Conservation (phyloP, 2,797 vertebrate species). For the Sparidentex hasta region DNA sequence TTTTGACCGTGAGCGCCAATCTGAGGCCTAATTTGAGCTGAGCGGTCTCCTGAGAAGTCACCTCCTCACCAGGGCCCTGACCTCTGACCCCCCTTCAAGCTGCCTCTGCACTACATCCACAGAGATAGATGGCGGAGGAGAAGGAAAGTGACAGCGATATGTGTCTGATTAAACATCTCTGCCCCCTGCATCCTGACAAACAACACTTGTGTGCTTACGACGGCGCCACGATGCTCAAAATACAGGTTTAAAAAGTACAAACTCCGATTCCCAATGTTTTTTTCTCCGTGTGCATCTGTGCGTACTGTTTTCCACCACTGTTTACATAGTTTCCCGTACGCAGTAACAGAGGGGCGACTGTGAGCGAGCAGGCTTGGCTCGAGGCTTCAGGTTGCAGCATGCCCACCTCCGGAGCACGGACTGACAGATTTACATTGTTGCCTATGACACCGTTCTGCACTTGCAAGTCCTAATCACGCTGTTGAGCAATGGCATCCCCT, state of each 20-base stretch:
- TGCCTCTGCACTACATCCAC: constrained; percentile 74
- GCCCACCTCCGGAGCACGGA: constrained; percentile 63
- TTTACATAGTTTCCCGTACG: constrained; percentile 59
- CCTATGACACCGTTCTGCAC: constrained; percentile 70
- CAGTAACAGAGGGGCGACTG: constrained; percentile 65
- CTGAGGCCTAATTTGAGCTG: constrained; percentile 77
- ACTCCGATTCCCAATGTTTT: background rate
- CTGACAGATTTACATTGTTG: constrained; percentile 81
- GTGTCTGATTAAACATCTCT: constrained; percentile 41
- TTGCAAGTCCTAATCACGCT: constrained; percentile 67
- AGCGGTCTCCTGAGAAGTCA: constrained; percentile 73
- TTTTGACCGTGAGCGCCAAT: constrained; percentile 83
- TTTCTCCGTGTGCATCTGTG: constrained; percentile 8
- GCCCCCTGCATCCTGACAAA: constrained; percentile 9
- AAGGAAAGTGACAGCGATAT: constrained; percentile 35
- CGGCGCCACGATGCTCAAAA: background rate
- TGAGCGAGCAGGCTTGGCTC: constrained; percentile 53
- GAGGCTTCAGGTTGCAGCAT: constrained; percentile 79
- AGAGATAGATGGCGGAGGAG: constrained; percentile 45
- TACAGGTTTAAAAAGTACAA: background rate
- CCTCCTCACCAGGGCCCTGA: constrained; percentile 73
- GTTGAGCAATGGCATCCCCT: constrained; percentile 68
- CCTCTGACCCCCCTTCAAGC: constrained; percentile 65
- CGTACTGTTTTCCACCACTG: constrained; percentile 17
- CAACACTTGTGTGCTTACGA: background rate